Evolutionary conservation across 2,113 vertebrate species (phyloP), one percentile per base, ranked within the genome.

Genomic region (Salvelinus fontinalis): DNA sequence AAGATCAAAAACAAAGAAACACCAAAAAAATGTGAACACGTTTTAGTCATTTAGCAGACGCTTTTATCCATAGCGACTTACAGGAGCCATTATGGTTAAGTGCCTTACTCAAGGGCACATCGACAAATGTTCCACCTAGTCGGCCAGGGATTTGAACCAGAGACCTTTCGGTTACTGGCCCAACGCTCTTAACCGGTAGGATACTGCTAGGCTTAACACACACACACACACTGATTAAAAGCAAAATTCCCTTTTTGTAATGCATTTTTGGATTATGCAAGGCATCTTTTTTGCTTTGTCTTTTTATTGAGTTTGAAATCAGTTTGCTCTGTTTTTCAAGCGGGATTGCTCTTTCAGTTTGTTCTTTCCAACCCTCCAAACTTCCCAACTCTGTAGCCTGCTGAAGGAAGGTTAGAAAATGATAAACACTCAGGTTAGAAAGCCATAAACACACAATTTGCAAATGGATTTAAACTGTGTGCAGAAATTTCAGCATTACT

Each of bases 381-480:
- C 7, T 3, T 2, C 64, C 22, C 7, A 26, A 14, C 26, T 29
- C 13, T 20, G 14, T 18, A 14, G 14, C 18, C 29, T 68, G 16
- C 16, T 20, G 31, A 68, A 20, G 27, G 18, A 31, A 34, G 67
- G 67, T 31, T 34, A 44, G 67, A 68, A 68, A 31, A 20, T n/a
- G 5, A 18, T 34, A 16, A 34, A 66, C 64, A 68, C 31, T 34
- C 18, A 68, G 29, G 18, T 54, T 31, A 68, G 67, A 68, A 62
- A 62, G 59, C 20, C n/a, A 22, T 62, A 90, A 91, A 90, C 81
- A 88, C 85, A 91, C 86, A 88, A 74, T 90, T 91, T 91, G 87
- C 75, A 87, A 84, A 85, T 67, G 78, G 82, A 74, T 86, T 86
- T 84, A 74, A 77, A 22, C 81, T 75, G 67, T 22, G 70, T 71